Evolutionary conservation across 2,113 vertebrate genomes (phyloP).

Genomic region (Gallinago jamesoni): DNA sequence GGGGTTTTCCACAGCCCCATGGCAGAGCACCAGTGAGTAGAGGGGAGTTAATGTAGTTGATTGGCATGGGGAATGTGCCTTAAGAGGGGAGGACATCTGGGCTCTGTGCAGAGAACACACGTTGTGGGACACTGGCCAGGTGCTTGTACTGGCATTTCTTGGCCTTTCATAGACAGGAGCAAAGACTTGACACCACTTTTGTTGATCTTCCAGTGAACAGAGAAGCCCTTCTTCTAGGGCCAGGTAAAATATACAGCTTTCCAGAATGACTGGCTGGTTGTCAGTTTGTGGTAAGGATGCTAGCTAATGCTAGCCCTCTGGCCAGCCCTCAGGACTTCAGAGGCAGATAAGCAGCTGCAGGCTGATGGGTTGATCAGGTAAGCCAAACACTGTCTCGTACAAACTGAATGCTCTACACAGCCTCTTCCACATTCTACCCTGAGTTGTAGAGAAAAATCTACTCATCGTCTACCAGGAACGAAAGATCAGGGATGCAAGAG

Average conservation of each 20-base stretch:
- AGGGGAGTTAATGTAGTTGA: neutral
- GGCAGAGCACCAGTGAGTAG: neutral
- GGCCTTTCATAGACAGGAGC: neutral
- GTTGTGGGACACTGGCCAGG: neutral
- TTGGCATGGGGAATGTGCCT: neutral
- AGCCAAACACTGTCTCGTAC: neutral
- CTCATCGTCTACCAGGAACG: neutral
- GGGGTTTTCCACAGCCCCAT: neutral
- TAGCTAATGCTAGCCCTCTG: neutral
- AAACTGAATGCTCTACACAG: neutral
- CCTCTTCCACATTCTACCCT: neutral
- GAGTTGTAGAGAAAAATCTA: neutral
- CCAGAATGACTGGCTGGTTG: neutral
- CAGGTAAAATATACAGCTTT: neutral
- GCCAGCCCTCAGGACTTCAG: neutral
- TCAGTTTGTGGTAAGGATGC: neutral
- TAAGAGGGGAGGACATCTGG: neutral
- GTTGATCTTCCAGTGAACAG: neutral
- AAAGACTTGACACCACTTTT: neutral
- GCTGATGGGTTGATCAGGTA: neutral
- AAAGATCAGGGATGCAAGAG: neutral
- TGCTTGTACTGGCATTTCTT: neutral
- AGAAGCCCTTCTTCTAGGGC: neutral
- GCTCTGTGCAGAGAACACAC: neutral
- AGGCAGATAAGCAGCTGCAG: neutral